Base-by-base conservation (phyloP, 2,888 invertebrate species). In the Troglohyphantes excavatus region DNA sequence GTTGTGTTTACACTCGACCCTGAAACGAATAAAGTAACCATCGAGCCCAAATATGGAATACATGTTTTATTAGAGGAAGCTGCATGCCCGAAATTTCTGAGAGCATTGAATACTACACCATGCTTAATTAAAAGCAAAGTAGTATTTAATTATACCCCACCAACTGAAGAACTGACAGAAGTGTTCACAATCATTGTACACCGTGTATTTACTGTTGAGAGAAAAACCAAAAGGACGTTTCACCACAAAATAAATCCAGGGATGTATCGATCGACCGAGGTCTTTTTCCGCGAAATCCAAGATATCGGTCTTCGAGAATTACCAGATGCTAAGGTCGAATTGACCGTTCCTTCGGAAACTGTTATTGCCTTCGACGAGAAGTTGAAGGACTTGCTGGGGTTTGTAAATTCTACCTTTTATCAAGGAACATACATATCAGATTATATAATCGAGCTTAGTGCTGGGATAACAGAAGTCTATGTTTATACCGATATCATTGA, bases 401-500 rank as follows among this genome's bases (percentile, higher is more conserved):
- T 65, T 27, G 27, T 27, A 17, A 53, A 75, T 26, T 7, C 2
- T 9, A 75, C 59, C 9, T 59, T 75, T 29, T 3, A 21, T 26
- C 13, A 23, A 39, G 43, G 46, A 9, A 17, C 0, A 13, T 46
- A 46, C 23, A 46, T 23, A 46, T 46, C 43, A 3, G 46, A 72
- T 39, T 72, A 72, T 72, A 19, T 23, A 19, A 7, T 46, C 0
- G 46, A 72, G 13, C 39, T 72, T 5, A 9, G 23, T 3, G 23
- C 23, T 23, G 19, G 59, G 9, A 59, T 75, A 46, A 72, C 72
- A 3, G 59, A 75, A 27, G 11, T 75, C 2, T 75, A 75, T 27
- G 59, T 75, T 0, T 59, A 75, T 59, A 46, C 46, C 7, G 29
- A 75, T 29, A 59, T 75, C n/a, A 19, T 75, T 7, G 21, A 26